phyloP scores from a whole-genome alignment of 2,797 vertebrate species.

The Poeciliopsis infans region DNA sequence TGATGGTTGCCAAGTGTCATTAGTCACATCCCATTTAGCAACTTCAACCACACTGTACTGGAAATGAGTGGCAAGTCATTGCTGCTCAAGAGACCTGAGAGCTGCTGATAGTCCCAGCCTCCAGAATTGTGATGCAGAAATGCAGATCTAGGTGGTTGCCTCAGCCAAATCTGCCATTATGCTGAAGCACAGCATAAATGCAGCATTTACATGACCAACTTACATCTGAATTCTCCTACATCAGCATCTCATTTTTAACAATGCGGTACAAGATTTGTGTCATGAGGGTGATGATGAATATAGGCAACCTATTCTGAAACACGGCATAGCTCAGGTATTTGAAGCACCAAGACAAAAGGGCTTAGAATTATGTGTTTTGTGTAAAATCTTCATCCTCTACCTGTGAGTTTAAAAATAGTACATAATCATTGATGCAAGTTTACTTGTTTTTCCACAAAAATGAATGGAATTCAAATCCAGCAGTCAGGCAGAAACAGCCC shows the following conservation, averaged over 20 bases:
- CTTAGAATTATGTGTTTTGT: constrained; percentile 10
- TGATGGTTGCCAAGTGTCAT: constrained; percentile 4
- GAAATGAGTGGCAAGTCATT: constrained; percentile 22
- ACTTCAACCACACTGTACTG: constrained; percentile 7
- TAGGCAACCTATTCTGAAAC: background rate
- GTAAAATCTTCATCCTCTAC: constrained; percentile 14
- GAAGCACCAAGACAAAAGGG: background rate
- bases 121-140: constrained; percentile 35
- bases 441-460: background rate
- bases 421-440: background rate
- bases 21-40: constrained; percentile 10
- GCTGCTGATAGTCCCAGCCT: background rate
- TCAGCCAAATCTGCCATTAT: too few species aligned
- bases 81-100: constrained; percentile 19
- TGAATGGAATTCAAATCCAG: constrained; percentile 7
- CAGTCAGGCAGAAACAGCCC: constrained; percentile 2
- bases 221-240: background rate
- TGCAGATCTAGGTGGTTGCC: constrained; percentile 17
- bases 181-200: constrained; percentile 2
- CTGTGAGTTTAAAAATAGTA: constrained; percentile 35
- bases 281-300: background rate
- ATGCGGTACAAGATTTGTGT: background rate
- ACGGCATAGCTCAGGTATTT: background rate
- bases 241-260: background rate
- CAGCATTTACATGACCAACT: constrained; percentile 9